These are phyloP conservation scores for Sebastes elongatus DNA, from an alignment of 2,797 vertebrate species.

Conservation along the genomic window DNA sequence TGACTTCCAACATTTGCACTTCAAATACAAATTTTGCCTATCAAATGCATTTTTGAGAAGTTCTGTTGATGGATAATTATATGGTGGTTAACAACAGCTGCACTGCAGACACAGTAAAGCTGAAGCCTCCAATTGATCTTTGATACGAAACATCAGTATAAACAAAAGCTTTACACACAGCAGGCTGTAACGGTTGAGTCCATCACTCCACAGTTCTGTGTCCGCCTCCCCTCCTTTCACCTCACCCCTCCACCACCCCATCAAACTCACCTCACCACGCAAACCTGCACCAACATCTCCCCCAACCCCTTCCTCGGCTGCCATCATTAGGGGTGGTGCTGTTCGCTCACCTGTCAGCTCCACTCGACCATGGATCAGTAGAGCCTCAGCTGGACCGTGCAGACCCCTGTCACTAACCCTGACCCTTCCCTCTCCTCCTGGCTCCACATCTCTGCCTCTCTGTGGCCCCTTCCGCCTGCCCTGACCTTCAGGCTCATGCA, in stretches of 20 bases:
- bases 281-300: conserved; percentile 33
- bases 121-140: conserved; percentile 29
- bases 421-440: conserved; percentile 59
- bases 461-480: conserved; percentile 2
- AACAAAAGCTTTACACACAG: conserved; percentile 60
- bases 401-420: conserved; percentile 69
- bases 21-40: not conserved
- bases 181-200: conserved; percentile 49
- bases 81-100: not conserved
- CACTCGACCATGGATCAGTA: conserved; percentile 78
- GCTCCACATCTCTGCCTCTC: conserved; percentile 37
- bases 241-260: conserved; percentile 27
- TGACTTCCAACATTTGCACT: not conserved
- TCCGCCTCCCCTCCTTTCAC: conserved; percentile 24
- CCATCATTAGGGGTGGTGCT: conserved; percentile 78
- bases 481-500: conserved; percentile 58
- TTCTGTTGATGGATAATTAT: conserved; percentile 8
- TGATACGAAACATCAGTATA: conserved; percentile 39
- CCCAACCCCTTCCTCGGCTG: conserved; percentile 59
- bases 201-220: conserved; percentile 45
- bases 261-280: conserved; percentile 46
- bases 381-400: conserved; percentile 75
- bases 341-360: conserved; percentile 84
- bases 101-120: not conserved
- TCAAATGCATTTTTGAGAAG: not conserved